Conservation (phyloP, 2,888 invertebrate species). For the Leucoma salicis region DNA sequence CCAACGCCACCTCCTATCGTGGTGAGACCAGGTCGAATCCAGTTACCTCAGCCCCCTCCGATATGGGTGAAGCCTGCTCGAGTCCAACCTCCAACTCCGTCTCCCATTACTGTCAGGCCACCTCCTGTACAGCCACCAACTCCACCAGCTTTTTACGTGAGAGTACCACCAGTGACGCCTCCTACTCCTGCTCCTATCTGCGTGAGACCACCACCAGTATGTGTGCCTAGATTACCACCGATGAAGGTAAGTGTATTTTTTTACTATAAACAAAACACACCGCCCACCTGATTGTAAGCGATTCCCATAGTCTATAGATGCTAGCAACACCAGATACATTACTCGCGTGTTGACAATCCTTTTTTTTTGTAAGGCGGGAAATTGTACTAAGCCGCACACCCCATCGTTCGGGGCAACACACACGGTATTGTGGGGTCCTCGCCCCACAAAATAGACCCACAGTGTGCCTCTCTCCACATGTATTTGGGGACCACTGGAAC, state of each 20-base stretch:
- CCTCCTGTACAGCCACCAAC: slow-evolving; percentile 49
- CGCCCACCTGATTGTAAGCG: too few species aligned
- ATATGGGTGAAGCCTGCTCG: slow-evolving; percentile 57
- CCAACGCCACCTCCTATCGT: slow-evolving; percentile 48
- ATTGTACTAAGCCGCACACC: too few species aligned
- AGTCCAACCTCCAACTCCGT: slow-evolving; percentile 49
- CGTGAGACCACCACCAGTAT: slow-evolving; percentile 52
- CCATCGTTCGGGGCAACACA: too few species aligned
- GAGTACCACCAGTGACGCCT: slow-evolving; percentile 48
- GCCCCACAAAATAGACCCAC: too few species aligned
- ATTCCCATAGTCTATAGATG: too few species aligned
- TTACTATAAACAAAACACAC: too few species aligned
- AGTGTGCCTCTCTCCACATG: too few species aligned
- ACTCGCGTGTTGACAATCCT: too few species aligned
- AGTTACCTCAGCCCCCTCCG: slow-evolving; percentile 42
- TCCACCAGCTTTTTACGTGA: slow-evolving; percentile 48
- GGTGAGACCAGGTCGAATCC: slow-evolving; percentile 52
- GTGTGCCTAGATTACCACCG: slow-evolving; percentile 44
- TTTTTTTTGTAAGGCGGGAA: too few species aligned
- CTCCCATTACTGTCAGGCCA: slow-evolving; percentile 51
- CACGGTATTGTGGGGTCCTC: too few species aligned
- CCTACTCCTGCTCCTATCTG: slow-evolving; percentile 50
- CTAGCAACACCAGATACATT: too few species aligned
- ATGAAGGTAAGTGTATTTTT: slow-evolving; percentile 50
- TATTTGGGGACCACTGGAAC: too few species aligned